Evolutionary conservation across 2,113 vertebrate genomes (phyloP).

Genomic region (Aegotheles bennettii): DNA sequence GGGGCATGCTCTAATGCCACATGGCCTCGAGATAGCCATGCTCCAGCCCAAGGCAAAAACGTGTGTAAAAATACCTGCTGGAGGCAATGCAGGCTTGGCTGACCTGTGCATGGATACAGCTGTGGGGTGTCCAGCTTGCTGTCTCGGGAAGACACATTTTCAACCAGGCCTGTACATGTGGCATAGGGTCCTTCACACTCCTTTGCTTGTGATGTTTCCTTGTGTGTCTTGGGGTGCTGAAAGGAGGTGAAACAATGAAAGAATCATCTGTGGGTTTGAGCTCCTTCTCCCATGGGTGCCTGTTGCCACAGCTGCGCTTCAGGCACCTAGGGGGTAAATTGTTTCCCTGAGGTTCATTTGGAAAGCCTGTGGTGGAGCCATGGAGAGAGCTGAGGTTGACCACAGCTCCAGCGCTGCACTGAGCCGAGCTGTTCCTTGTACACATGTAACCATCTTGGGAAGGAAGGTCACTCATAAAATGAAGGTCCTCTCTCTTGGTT

Average conservation of each 20-base stretch:
- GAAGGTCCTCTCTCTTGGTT: not conserved
- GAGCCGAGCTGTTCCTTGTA: not conserved
- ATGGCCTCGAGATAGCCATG: not conserved
- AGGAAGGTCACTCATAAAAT: not conserved
- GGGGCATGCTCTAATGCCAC: not conserved
- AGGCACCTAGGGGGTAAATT: not conserved
- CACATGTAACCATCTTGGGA: not conserved
- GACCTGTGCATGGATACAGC: not conserved
- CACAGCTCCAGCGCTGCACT: not conserved
- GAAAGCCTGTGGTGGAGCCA: not conserved
- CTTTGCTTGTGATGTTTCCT: not conserved
- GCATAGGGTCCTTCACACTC: not conserved
- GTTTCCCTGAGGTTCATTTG: not conserved
- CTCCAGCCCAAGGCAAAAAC: not conserved
- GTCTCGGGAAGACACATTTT: not conserved
- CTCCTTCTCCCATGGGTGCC: not conserved
- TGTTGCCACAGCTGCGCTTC: not conserved
- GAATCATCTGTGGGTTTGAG: not conserved
- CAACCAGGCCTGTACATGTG: not conserved
- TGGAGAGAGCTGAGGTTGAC: accelerated
- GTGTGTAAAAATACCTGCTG: slow-evolving; percentile 21
- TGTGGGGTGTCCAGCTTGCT: not conserved
- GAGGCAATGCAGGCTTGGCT: not conserved
- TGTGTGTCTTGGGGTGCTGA: not conserved
- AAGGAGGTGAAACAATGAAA: not conserved